Conservation (phyloP, 2,888 invertebrate species). For the Xanthorhoe spadicearia region DNA sequence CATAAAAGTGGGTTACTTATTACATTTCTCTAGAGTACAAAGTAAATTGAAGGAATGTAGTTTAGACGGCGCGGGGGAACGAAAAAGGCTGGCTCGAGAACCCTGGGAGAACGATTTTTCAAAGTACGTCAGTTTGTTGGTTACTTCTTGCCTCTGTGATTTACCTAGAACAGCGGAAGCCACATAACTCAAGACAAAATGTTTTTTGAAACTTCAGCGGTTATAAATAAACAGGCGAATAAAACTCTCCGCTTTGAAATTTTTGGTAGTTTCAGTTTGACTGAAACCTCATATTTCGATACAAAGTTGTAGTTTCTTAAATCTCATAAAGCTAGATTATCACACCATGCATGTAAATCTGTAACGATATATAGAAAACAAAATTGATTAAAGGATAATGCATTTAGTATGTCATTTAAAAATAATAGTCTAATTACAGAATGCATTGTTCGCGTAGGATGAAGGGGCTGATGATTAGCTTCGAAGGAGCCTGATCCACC, state of each 20-base stretch:
- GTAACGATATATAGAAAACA: too few relatives aligned
- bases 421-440: background rate
- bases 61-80: slow-evolving; percentile 59
- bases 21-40: slow-evolving; percentile 57
- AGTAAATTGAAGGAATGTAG: slow-evolving; percentile 70
- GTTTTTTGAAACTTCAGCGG: slow-evolving; percentile 39
- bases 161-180: slow-evolving; percentile 54
- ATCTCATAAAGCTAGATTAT: too few relatives aligned
- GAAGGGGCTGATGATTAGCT: slow-evolving; percentile 70
- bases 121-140: slow-evolving; percentile 70
- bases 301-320: too few relatives aligned
- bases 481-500: slow-evolving; percentile 67
- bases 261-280: background rate
- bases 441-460: slow-evolving; percentile 33
- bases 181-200: slow-evolving; percentile 45
- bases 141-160: slow-evolving; percentile 69
- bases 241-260: background rate
- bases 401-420: background rate
- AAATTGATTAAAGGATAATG: background rate
- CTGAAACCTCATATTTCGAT: background rate
- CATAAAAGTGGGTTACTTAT: slow-evolving; percentile 45
- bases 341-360: too few relatives aligned
- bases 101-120: slow-evolving; percentile 75
- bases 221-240: background rate
- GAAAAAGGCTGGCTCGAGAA: slow-evolving; percentile 63